Percentiles rank a stretch among this genome's conserved stretches.
Evolutionary conservation across 2,888 invertebrate genomes (phyloP).

Genomic region (Eutolmus rufibarbis): DNA sequence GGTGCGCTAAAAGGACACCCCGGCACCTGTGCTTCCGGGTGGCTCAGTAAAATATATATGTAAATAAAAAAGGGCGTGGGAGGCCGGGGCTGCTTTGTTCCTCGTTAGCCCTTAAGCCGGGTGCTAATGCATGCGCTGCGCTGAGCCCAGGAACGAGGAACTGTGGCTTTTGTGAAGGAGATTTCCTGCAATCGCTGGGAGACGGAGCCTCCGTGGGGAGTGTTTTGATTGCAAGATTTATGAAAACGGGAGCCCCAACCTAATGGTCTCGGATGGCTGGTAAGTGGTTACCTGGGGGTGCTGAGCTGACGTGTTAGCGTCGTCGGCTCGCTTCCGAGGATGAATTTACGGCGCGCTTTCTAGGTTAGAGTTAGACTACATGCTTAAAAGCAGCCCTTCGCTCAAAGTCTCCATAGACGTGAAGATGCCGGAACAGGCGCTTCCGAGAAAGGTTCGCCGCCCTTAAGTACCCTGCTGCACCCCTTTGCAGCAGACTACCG

Average conservation of each 20-base stretch:
- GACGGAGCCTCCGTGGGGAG: not conserved
- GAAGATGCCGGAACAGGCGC: not conserved
- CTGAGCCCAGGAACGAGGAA: not conserved
- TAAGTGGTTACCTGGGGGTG: not conserved
- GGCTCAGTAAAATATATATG: not conserved
- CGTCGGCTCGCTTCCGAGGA: not conserved
- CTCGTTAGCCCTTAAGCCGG: not conserved
- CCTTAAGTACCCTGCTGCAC: not conserved
- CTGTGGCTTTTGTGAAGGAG: not conserved
- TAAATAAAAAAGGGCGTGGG: not conserved
- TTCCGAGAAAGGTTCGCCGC: not conserved
- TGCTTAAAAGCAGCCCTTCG: not conserved
- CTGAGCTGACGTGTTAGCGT: not conserved
- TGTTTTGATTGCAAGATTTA: constrained; percentile 26
- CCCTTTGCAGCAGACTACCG: not conserved
- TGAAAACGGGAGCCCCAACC: not conserved
- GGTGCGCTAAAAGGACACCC: not conserved
- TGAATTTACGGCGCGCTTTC: not conserved
- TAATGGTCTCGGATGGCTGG: not conserved
- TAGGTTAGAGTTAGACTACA: not conserved
- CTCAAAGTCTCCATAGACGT: not conserved
- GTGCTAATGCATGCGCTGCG: constrained; percentile 5
- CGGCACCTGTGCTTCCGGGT: not conserved
- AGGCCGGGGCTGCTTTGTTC: not conserved
- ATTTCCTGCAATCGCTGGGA: not conserved